phyloP scores from a whole-genome alignment of 1,140 invertebrate species.

The Metaphire vulgaris region DNA sequence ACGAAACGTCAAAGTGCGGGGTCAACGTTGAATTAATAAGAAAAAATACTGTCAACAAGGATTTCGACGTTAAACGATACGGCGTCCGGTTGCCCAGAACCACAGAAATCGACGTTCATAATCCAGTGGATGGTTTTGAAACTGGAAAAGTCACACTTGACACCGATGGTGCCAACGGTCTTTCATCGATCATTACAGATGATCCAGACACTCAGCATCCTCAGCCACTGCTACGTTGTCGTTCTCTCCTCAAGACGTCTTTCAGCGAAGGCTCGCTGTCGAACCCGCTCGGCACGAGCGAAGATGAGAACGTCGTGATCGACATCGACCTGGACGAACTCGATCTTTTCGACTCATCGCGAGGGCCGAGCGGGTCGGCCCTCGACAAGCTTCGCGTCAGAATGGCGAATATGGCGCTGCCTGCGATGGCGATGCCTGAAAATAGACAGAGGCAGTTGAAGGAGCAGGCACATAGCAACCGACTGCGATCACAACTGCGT shows the following conservation, averaged over 20 bases:
- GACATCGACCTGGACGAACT: neutral
- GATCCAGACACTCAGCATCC: neutral
- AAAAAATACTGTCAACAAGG: too few relatives aligned
- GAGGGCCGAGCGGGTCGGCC: neutral
- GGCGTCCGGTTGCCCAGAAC: too few relatives aligned
- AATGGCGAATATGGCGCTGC: neutral
- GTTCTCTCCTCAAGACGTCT: neutral
- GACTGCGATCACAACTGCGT: neutral
- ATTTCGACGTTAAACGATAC: too few relatives aligned
- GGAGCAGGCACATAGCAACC: neutral
- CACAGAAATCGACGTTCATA: too few relatives aligned
- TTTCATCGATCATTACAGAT: neutral
- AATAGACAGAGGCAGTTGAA: neutral
- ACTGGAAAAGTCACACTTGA: too few relatives aligned
- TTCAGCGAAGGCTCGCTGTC: neutral
- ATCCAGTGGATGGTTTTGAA: too few relatives aligned
- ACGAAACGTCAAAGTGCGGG: too few relatives aligned
- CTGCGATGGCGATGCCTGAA: neutral
- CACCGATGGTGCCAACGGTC: neutral
- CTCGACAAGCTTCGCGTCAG: neutral
- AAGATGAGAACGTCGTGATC: neutral
- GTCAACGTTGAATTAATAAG: too few relatives aligned
- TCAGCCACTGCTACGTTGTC: neutral
- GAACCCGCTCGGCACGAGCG: neutral
- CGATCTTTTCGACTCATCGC: constrained; percentile 1